Base-by-base conservation (phyloP, 1,140 invertebrate genomes). In the Drosophila rhopaloa region DNA sequence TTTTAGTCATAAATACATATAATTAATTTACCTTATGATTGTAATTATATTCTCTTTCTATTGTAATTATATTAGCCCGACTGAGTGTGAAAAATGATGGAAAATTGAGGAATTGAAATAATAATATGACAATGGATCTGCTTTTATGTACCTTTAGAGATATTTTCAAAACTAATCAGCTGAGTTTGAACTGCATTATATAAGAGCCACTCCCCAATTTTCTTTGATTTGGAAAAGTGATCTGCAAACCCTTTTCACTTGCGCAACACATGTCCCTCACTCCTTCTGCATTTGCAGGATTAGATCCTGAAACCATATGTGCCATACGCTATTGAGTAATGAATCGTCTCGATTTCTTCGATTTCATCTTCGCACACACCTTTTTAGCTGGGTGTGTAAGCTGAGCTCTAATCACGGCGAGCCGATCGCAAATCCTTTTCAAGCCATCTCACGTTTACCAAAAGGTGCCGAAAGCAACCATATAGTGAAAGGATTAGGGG, bases 401-500 rank as follows among this genome's bases (percentile, higher is more conserved):
- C 59, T 75, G 79, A 82, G 73, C 72, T 80, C 72, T 90, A 90
- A 90, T 90, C 78, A 76, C 67, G 61, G 68, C 37, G 68, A 51
- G 66, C 63, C 72, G 81, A 90, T 76, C 85, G 65, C 53, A 50
- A 70, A 57, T 70, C 32, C 44, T 51, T 59, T 78, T 70, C 50
- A 66, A 76, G 71, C 43, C 88, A 65, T 59, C 86, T 90, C 86
- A 78, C 67, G 82, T 90, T 90, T 74, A 90, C 86, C 77, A 90
- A 90, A 90, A 90, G 86, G 86, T 90, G 86, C 86, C 86, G 86
- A 90, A 79, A 89, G 66, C 44, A 58, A 71, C 71, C 19, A 76
- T 48, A 48, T 82, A 90, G 79, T 68, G 80, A 90, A 90, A 90
- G 86, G 86, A 76, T 86, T 86, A 61, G 59, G 44, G 32, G 35